These are phyloP conservation scores for Leptobrachium ailaonicum DNA, from an alignment of 2,113 vertebrate species.

Conservation along the genomic window DNA sequence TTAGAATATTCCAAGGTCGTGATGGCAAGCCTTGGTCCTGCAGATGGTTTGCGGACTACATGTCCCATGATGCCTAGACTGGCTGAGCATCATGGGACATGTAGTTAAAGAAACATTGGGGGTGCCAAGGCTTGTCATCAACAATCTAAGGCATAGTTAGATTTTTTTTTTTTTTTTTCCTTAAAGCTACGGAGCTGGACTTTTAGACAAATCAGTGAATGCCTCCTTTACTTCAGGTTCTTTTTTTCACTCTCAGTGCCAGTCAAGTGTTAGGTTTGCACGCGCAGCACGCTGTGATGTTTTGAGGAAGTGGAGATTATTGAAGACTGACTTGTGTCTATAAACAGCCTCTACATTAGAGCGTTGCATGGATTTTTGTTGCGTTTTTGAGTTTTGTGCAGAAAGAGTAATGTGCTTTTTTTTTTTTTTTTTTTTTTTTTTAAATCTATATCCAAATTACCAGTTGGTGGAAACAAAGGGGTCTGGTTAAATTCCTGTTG, in stretches of 20 bases:
- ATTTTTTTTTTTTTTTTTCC: too few relatives aligned
- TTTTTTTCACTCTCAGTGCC: background rate
- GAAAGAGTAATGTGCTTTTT: background rate
- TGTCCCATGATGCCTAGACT: too few relatives aligned
- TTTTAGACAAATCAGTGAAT: too few relatives aligned
- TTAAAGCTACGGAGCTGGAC: too few relatives aligned
- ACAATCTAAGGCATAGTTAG: too few relatives aligned
- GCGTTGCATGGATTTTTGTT: background rate
- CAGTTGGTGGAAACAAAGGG: background rate
- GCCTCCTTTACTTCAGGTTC: slow-evolving; percentile 3
- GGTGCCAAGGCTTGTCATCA: too few relatives aligned
- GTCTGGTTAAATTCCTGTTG: background rate
- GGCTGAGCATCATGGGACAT: too few relatives aligned
- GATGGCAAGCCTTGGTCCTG: too few relatives aligned
- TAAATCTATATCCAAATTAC: background rate
- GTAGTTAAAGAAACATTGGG: too few relatives aligned
- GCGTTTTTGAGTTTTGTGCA: background rate
- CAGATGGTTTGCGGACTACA: too few relatives aligned
- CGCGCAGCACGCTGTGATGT: background rate
- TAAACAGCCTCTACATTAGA: background rate
- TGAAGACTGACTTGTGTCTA: slow-evolving; percentile 6
- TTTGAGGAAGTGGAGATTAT: slow-evolving; percentile 16
- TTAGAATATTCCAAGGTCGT: too few relatives aligned
- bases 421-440: too few relatives aligned
- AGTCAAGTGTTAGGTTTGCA: slow-evolving; percentile 27